Conservation (phyloP, 2,797 vertebrate genomes). For the Danio choprae region DNA sequence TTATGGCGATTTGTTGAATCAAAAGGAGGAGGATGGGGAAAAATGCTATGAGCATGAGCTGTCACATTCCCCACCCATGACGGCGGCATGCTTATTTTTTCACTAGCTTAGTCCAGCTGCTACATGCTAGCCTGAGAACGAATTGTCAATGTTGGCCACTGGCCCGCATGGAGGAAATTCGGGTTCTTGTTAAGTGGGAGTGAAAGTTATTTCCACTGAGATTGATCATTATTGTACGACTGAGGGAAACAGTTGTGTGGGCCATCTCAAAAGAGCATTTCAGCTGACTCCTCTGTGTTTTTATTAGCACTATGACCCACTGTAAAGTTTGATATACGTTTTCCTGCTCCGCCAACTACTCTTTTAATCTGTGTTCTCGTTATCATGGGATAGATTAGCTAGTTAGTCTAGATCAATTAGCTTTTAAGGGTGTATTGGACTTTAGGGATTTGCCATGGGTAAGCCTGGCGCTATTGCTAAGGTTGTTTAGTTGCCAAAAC, state of each 20-base stretch:
- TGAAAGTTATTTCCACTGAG: conserved; percentile 47
- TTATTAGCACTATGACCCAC: conserved; percentile 24
- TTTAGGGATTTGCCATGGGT: conserved; percentile 31
- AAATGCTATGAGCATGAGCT: conserved; percentile 61
- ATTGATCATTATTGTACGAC: conserved; percentile 35
- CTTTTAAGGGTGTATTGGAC: conserved; percentile 80
- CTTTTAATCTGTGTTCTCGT: conserved; percentile 75
- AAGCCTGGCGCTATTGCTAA: conserved; percentile 3
- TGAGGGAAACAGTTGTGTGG: conserved; percentile 42
- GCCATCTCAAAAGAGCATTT: conserved; percentile 11
- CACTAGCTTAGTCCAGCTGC: conserved; percentile 57
- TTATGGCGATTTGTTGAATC: conserved; percentile 61
- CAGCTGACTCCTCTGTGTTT: conserved; percentile 8
- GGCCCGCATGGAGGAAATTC: conserved; percentile 36
- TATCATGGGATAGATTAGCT: conserved; percentile 87
- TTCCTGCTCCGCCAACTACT: conserved; percentile 4
- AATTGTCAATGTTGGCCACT: conserved; percentile 33
- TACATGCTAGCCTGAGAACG: conserved; percentile 51
- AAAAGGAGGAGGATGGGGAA: conserved; percentile 58
- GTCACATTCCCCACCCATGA: conserved; percentile 68
- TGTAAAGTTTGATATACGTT: background rate
- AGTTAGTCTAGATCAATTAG: conserved; percentile 87
- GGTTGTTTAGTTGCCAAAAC: conserved; percentile 15
- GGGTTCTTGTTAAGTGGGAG: conserved; percentile 41
- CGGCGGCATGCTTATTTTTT: conserved; percentile 55